Evolutionary conservation across 2,888 invertebrate species (phyloP).

Genomic region (Cryptophagus acutangulus): DNA sequence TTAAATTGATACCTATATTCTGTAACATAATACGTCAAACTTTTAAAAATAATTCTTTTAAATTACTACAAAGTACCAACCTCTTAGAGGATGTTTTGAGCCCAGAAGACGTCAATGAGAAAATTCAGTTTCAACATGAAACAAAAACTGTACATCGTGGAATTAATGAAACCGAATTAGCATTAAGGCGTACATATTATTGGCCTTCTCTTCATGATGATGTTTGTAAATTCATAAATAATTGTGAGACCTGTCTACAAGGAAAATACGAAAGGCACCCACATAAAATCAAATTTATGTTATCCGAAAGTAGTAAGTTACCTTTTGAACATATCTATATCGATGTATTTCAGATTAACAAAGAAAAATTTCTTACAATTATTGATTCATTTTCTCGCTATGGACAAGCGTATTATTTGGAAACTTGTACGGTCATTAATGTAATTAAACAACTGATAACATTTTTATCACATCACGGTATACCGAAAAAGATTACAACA

Average conservation of each 20-base stretch:
- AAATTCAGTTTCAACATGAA: too few species aligned
- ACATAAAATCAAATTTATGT: neutral
- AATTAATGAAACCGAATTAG: too few species aligned
- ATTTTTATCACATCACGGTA: neutral
- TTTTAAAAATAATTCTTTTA: too few species aligned
- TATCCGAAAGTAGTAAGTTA: neutral
- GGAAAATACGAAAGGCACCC: neutral
- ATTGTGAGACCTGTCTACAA: neutral
- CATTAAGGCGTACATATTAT: too few species aligned
- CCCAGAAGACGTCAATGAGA: too few species aligned
- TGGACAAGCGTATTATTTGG: slow-evolving; percentile 1
- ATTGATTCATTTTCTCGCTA: neutral
- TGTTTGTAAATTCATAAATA: too few species aligned
- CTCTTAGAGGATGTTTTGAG: too few species aligned
- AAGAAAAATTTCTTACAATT: slow-evolving; percentile 2
- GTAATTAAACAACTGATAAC: neutral
- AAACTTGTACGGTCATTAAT: neutral
- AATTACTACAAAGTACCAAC: too few species aligned
- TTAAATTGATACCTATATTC: too few species aligned
- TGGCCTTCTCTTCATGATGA: too few species aligned
- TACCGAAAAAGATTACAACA: neutral
- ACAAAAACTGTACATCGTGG: too few species aligned
- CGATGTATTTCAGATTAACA: neutral
- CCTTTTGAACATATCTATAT: slow-evolving; percentile 3
- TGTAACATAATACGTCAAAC: too few species aligned